Conservation (phyloP, 2,888 invertebrate genomes). For the Trissoscelio sp. region DNA sequence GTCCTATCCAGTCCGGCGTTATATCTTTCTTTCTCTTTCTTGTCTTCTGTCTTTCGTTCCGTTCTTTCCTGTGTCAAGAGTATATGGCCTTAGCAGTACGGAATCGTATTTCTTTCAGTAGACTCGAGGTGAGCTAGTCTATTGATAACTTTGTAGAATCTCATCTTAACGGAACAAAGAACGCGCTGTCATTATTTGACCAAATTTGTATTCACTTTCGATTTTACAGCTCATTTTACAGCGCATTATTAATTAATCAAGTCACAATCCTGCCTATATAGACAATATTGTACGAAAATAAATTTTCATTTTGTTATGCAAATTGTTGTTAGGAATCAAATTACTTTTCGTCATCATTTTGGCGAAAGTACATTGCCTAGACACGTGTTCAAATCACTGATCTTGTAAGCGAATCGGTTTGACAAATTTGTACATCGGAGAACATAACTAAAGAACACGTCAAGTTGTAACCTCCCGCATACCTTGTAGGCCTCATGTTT, state of each 20-base stretch:
- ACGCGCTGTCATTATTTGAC: slow-evolving; percentile 63
- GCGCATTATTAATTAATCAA: not conserved
- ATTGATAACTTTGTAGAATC: slow-evolving; percentile 71
- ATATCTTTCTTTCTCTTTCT: slow-evolving; percentile 69
- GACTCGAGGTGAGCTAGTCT: slow-evolving; percentile 72
- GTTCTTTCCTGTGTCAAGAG: slow-evolving; percentile 71
- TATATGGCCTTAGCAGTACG: slow-evolving; percentile 75
- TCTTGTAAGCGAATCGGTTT: slow-evolving; percentile 39
- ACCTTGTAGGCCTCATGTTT: slow-evolving; percentile 79
- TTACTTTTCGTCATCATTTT: no score
- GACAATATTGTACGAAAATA: no score
- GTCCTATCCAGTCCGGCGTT: slow-evolving; percentile 76
- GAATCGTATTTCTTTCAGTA: slow-evolving; percentile 80
- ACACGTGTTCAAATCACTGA: slow-evolving; percentile 50
- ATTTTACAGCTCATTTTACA: slow-evolving; percentile 18
- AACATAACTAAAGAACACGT: slow-evolving; percentile 64
- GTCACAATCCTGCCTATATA: no score
- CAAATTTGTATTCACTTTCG: slow-evolving; percentile 55
- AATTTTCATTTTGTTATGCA: no score
- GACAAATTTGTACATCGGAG: slow-evolving; percentile 61
- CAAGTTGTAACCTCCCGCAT: slow-evolving; percentile 69
- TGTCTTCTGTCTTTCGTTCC: slow-evolving; percentile 69
- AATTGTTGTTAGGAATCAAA: no score
- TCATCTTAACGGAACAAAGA: slow-evolving; percentile 70
- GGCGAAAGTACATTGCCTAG: no score